Percentiles rank a stretch among this genome's conserved stretches.
These are phyloP conservation scores for Grammomys surdaster DNA, from an alignment of 2,113 vertebrate genomes.

Conservation along the genomic window DNA sequence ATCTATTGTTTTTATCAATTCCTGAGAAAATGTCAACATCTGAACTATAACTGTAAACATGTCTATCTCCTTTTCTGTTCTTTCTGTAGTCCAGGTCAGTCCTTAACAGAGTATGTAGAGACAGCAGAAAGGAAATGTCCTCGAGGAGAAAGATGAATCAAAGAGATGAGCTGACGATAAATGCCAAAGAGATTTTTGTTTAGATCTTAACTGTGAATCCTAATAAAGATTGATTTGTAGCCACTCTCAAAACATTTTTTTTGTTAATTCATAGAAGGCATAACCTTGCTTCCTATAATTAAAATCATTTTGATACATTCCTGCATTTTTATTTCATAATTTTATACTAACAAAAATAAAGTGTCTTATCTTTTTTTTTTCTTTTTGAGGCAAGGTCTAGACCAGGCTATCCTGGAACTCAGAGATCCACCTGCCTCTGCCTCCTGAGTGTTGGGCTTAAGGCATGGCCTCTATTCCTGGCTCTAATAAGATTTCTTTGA, in stretches of 20 bases:
- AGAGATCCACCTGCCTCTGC: too few species aligned
- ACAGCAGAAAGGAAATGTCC: slow-evolving; percentile 14
- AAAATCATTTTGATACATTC: too few species aligned
- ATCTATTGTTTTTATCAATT: not conserved
- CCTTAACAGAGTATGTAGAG: not conserved
- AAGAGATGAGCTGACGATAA: not conserved
- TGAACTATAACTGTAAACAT: not conserved
- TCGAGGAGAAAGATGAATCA: not conserved
- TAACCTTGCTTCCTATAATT: too few species aligned
- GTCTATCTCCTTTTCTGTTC: not conserved
- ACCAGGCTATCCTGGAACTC: too few species aligned
- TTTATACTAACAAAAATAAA: too few species aligned
- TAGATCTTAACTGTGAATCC: not conserved
- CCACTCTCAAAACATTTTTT: not conserved
- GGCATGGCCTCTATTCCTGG: not conserved
- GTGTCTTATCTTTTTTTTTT: too few species aligned
- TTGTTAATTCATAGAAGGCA: too few species aligned
- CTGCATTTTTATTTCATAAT: too few species aligned
- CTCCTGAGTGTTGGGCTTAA: not conserved
- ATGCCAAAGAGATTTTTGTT: not conserved
- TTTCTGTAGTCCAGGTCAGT: not conserved
- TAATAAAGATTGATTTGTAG: slow-evolving; percentile 20
- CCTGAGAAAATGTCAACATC: slow-evolving; percentile 5
- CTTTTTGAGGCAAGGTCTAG: too few species aligned
- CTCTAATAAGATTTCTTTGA: not conserved